Evolutionary conservation across 2,888 invertebrate species (phyloP).

Genomic region (Ennomos quercinarius): DNA sequence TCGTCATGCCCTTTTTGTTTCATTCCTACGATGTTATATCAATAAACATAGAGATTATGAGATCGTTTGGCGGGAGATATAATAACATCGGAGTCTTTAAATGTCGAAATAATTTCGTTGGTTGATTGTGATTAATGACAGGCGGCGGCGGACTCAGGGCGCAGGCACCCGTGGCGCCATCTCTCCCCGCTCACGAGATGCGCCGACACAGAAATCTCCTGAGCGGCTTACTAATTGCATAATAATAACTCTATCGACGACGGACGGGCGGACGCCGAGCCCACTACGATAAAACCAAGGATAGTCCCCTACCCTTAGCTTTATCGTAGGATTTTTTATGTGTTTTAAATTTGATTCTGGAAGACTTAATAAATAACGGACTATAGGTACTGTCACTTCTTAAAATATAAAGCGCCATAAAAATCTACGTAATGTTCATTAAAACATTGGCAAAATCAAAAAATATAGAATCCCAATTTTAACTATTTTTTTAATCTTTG

Average conservation of each 20-base stretch:
- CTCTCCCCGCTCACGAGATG: conserved; percentile 42
- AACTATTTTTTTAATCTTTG: too few species aligned
- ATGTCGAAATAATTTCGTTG: conserved; percentile 78
- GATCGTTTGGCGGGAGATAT: conserved; percentile 65
- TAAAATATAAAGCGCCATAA: too few species aligned
- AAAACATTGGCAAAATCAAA: too few species aligned
- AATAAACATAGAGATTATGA: conserved; percentile 52
- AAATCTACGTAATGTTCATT: too few species aligned
- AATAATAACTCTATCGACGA: conserved; percentile 80
- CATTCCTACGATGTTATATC: conserved; percentile 49
- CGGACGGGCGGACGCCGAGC: conserved; percentile 55
- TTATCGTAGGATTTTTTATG: conserved; percentile 1
- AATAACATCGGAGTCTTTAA: conserved; percentile 74
- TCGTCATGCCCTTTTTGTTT: conserved; percentile 44
- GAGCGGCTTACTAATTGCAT: conserved; percentile 74
- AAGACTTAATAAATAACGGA: too few species aligned
- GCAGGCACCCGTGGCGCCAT: conserved; percentile 68
- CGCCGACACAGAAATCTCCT: conserved; percentile 55
- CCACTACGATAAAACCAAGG: conserved; percentile 49
- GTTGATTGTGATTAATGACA: conserved; percentile 84
- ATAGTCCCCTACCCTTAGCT: neutral
- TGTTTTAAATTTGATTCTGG: neutral
- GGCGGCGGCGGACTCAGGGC: conserved; percentile 48
- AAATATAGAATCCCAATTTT: too few species aligned
- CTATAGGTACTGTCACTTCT: too few species aligned